Evolutionary conservation across 1,140 invertebrate species (phyloP), one percentile per base, ranked within the genome.

Genomic region (Cecropterus lyciades): DNA sequence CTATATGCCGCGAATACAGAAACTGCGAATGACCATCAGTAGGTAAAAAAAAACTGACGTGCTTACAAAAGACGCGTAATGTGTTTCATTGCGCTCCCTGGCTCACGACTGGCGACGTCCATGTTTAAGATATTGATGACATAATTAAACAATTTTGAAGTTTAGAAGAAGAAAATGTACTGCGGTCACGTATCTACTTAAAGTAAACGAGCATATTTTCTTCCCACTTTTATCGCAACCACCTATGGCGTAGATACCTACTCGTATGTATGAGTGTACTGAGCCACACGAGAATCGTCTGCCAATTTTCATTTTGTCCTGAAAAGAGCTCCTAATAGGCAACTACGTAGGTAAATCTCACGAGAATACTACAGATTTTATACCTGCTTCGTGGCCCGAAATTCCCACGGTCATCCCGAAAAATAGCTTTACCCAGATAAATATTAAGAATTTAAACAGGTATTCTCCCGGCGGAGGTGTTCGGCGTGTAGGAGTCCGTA

Each of bases 281-380:
- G 24, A 48, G 45, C 16, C 65, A 46, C 65, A 27, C 51, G 65
- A 62, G 56, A 60, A 62, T 62, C 51, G 42, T 48, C 66, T 62
- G 57, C 65, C 65, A 62, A 67, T 67, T 67, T 68, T 60, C 57
- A 68, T 68, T 68, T 68, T 52, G 43, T 63, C 60, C 11, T 24
- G 48, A 63, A 63, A 62, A 52, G 42, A 53, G 53, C 51, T 62
- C 43, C 46, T 68, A 62, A 62, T 68, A 68, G 59, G 46, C 45
- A 68, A 62, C 57, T 68, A 63, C 66, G 66, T 42, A 42, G 51
- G 27, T 48, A 68, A 52, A 68, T 63, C 57, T 63, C 57, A 20
- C 20, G 66, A 51, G 66, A 63, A 49, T 42, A 46, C 59, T 53
- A 55, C 57, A 68, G 52, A 68, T 63, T 68, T 68, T 52, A 55